These are phyloP conservation scores for Nycteola revayana DNA, from an alignment of 2,888 invertebrate species.

Conservation along the genomic window DNA sequence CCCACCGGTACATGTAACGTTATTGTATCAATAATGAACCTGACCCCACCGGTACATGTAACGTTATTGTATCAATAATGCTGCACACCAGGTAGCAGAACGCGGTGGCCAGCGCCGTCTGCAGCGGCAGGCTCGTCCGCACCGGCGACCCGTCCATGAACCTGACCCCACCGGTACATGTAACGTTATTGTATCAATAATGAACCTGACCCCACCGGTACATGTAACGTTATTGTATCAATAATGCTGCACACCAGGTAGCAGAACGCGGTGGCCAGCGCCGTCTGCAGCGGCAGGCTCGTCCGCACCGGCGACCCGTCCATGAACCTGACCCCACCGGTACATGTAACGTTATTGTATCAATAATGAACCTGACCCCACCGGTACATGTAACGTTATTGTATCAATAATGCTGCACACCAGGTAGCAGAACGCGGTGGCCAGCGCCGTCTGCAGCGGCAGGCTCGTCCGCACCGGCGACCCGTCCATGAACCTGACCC, in stretches of 20 bases:
- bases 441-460: slow-evolving; percentile 94
- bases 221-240: too few relatives aligned
- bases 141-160: slow-evolving; percentile 96
- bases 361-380: too few relatives aligned
- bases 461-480: slow-evolving; percentile 92
- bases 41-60: too few relatives aligned
- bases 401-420: slow-evolving; percentile 97
- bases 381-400: too few relatives aligned
- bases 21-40: too few relatives aligned
- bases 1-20: too few relatives aligned
- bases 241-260: slow-evolving; percentile 97
- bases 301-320: slow-evolving; percentile 92
- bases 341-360: too few relatives aligned
- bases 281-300: slow-evolving; percentile 93
- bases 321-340: slow-evolving; percentile 94
- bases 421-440: slow-evolving; percentile 98
- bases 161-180: too few relatives aligned
- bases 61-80: too few relatives aligned
- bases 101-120: slow-evolving; percentile 96
- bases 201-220: too few relatives aligned
- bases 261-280: slow-evolving; percentile 97
- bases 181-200: too few relatives aligned
- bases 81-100: slow-evolving; percentile 98
- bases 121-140: slow-evolving; percentile 90
- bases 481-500: slow-evolving; percentile 94